Base-by-base conservation (phyloP, 1,140 invertebrate species). In the Caenorhabditis inopinata region DNA sequence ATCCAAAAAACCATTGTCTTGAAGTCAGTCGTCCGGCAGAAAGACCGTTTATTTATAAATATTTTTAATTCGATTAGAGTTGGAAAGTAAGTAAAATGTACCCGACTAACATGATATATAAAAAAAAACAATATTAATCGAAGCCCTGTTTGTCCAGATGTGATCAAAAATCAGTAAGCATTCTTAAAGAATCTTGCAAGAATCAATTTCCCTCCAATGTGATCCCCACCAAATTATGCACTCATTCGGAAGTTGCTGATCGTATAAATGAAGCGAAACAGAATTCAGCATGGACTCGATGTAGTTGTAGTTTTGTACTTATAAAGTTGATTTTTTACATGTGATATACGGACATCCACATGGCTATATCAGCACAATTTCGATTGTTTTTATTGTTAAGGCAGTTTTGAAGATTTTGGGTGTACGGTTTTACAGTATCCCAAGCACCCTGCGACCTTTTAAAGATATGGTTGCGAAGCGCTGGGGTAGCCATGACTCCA, bases 211-310 rank as follows among this genome's bases (percentile, higher is more conserved):
- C 51, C 1, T 5, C 45, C 7, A 73, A 35, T 25, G 95, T 97
- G 85, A 89, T 95, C 83, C 94, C 96, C 4, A 96, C 95, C 0
- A 92, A 93, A 84, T 90, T 97, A 0, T 97, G 95, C 89, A 95
- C 95, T 9, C 95, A 96, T 85, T 94, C 94, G 11, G 93, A 93
- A 83, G 95, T 97, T 90, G 95, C 95, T 0, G 93, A 95, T 86
- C 91, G 92, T 51, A 95, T 97, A 32, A 97, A 97, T 87, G 91
- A 92, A 78, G 92, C 92, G 29, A 94, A 95, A 32, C 90, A 92
- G 68, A 92, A 92, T 83, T 90, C 96, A 1, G 83, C 90, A 80
- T 91, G 92, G 47, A 91, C 92, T 76, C 89, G 90, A 35, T 93
- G 92, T 86, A 85, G 91, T 1, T n/a, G n/a, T n/a, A n/a, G n/a